phyloP scores from a whole-genome alignment of 2,888 invertebrate species.

The Amblyteles armatorius region DNA sequence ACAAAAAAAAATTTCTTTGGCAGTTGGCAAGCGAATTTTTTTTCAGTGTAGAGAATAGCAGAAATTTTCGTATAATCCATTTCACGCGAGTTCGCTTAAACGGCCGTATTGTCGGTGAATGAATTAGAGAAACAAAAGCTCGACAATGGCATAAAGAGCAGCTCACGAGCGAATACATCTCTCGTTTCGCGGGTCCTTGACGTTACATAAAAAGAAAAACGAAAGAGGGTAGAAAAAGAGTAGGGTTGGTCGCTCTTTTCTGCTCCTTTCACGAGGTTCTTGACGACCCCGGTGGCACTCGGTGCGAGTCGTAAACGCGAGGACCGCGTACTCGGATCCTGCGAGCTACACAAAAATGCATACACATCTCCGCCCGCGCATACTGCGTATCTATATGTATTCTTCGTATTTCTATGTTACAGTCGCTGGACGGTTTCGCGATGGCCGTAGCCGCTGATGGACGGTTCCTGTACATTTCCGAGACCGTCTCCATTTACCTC shows the following conservation, averaged over 20 bases:
- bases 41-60: background rate
- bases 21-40: too few species aligned
- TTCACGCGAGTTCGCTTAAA: background rate
- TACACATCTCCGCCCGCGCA: conserved; percentile 14
- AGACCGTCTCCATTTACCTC: conserved; percentile 99
- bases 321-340: conserved; percentile 38
- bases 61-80: conserved; percentile 19
- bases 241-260: conserved; percentile 14
- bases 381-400: conserved; percentile 61
- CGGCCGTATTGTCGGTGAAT: conserved; percentile 5
- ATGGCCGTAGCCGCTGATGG: conserved; percentile 98
- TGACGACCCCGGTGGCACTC: conserved; percentile 52
- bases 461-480: conserved; percentile 99
- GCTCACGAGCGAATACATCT: conserved; percentile 31
- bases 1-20: too few species aligned
- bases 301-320: conserved; percentile 60
- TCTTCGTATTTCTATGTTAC: conserved; percentile 83
- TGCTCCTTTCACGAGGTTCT: conserved; percentile 52
- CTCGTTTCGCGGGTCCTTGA: conserved; percentile 46
- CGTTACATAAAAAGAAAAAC: conserved; percentile 21
- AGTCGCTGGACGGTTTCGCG: conserved; percentile 99
- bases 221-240: conserved; percentile 23
- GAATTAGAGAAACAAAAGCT: conserved; percentile 44
- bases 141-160: conserved; percentile 9
- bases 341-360: conserved; percentile 21